These are phyloP conservation scores for Oryzias dopingdopingensis DNA, from an alignment of 2,797 vertebrate species.

Conservation along the genomic window DNA sequence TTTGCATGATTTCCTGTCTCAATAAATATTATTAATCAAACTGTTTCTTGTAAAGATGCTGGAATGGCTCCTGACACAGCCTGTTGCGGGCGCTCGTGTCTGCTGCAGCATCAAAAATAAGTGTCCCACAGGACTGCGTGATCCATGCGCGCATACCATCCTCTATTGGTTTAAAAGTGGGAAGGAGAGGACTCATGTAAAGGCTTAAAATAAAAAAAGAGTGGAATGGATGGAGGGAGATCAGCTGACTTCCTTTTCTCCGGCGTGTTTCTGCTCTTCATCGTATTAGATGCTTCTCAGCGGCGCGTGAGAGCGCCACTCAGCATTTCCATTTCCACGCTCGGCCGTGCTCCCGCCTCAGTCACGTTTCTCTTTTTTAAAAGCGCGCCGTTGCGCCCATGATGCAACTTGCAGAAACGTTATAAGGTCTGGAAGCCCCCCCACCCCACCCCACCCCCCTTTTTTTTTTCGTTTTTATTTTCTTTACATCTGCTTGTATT, in stretches of 20 bases:
- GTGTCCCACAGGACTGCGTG: slow-evolving; percentile 35
- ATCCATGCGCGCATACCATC: slow-evolving; percentile 54
- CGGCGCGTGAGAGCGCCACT: slow-evolving; percentile 43
- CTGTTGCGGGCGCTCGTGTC: slow-evolving; percentile 7
- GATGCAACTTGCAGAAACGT: slow-evolving; percentile 68
- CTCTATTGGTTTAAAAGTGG: slow-evolving; percentile 33
- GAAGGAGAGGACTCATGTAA: not conserved
- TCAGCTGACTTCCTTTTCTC: slow-evolving; percentile 24
- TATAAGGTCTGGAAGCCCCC: slow-evolving; percentile 35
- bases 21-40: slow-evolving; percentile 3
- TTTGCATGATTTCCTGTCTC: not conserved
- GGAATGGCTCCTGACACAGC: slow-evolving; percentile 14
- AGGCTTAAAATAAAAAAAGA: no score
- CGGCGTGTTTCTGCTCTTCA: slow-evolving; percentile 7
- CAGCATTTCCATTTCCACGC: slow-evolving; percentile 48
- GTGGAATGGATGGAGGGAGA: not conserved
- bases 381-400: slow-evolving; percentile 48
- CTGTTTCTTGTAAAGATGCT: slow-evolving; percentile 14
- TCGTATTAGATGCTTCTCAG: slow-evolving; percentile 38
- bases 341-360: slow-evolving; percentile 13
- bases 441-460: slow-evolving; percentile 26
- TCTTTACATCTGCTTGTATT: slow-evolving; percentile 37
- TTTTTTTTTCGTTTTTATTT: slow-evolving; percentile 34
- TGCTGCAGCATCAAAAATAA: slow-evolving; percentile 32
- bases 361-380: slow-evolving; percentile 12